Percentiles rank a stretch among this genome's conserved stretches.
Evolutionary conservation across 2,888 invertebrate species (phyloP).

Genomic region (Junonia oenone): DNA sequence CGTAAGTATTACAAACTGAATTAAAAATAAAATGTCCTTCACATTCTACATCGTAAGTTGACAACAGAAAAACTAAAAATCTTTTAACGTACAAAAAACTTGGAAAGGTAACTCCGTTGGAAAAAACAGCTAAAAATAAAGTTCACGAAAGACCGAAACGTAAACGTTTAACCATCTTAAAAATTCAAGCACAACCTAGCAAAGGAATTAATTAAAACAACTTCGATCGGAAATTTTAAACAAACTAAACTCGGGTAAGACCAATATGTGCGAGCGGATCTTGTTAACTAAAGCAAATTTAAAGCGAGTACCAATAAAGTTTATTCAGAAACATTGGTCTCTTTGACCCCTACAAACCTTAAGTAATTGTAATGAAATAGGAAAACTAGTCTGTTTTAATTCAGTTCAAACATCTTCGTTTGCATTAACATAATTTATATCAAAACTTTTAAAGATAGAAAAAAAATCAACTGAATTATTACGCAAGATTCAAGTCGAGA

Average conservation of each 20-base stretch:
- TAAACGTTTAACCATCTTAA: slow-evolving; percentile 21
- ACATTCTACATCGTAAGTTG: neutral
- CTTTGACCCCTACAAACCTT: slow-evolving; percentile 28
- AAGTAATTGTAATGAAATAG: slow-evolving; percentile 30
- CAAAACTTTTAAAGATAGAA: neutral
- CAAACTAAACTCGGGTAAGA: slow-evolving; percentile 29
- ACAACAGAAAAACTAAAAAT: neutral
- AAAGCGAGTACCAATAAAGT: slow-evolving; percentile 24
- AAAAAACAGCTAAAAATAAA: neutral
- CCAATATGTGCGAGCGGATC: slow-evolving; percentile 31
- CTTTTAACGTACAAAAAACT: neutral
- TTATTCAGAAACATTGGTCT: slow-evolving; percentile 26
- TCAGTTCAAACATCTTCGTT: slow-evolving; percentile 3
- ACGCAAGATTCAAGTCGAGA: neutral
- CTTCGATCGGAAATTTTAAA: slow-evolving; percentile 29
- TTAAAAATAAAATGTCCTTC: slow-evolving; percentile 2
- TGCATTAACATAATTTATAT: neutral
- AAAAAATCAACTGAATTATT: neutral
- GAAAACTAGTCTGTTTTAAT: slow-evolving; percentile 25
- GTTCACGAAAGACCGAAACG: slow-evolving; percentile 7
- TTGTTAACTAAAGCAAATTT: slow-evolving; percentile 30
- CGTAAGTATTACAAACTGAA: neutral
- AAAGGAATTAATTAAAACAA: slow-evolving; percentile 28
- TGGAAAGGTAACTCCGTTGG: neutral
- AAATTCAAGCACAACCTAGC: slow-evolving; percentile 24